Base-by-base conservation (phyloP, 2,113 vertebrate genomes). In the Prolemur simus region DNA sequence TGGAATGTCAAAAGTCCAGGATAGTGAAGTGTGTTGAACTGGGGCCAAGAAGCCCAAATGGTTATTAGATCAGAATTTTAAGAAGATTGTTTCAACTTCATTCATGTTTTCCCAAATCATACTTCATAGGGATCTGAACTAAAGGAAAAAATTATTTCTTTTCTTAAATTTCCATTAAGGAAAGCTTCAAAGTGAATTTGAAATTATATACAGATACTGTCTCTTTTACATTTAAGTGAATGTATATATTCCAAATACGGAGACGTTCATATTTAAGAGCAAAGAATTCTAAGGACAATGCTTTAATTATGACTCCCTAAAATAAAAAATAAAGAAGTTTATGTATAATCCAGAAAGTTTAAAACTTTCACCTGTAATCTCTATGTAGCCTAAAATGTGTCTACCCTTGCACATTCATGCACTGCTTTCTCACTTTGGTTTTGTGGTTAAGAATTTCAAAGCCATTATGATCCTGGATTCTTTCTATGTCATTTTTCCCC, bases 371-470 rank as follows among this genome's bases (percentile, higher is more conserved):
- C 25, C 17, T 63, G 5, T 18, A 25, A 47, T 37, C 20, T n/a
- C 6, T 9, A 6, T 8, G 77, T 4, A 17, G 12, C 34, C 37
- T 56, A 37, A 54, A 37, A 52, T 56, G n/a, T 39, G 10, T 68
- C 23, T 25, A 6, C 1, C 2, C 2, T 2, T 3, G 6, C 7
- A 32, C 1, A 20, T 14, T 6, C 54, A 32, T 1, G 8, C 4
- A 34, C 23, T 60, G 9, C n/a, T 29, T 17, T 80, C 21, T 88
- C 49, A n/a, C 15, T 49, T 56, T 13, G 17, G 29, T 15, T 94
- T 25, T 39, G 4, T 18, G 56, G 39, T n/a, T 58, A 39, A 45
- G 34, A 66, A 54, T 76, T 7, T 13, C 37, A 52, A 76, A 89
- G 80, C 37, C 27, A 20, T 85, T 45, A 29, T 60, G 34, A 49